phyloP scores from a whole-genome alignment of 2,797 vertebrate species.

The Emydoidea blandingii region DNA sequence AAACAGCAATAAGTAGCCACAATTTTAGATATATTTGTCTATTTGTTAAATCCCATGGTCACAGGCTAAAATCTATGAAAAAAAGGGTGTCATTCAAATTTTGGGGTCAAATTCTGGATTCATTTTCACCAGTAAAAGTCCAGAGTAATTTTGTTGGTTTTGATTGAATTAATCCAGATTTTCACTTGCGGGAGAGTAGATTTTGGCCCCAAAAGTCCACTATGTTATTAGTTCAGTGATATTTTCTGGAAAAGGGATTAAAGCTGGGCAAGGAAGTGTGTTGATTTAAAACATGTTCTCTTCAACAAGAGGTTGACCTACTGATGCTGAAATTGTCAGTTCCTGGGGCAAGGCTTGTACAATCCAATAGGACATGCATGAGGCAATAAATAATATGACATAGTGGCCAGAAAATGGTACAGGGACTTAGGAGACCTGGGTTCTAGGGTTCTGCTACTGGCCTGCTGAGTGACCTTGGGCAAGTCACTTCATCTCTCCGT shows the following conservation, averaged over 20 bases:
- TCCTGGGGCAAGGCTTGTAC: neutral
- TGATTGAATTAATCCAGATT: neutral
- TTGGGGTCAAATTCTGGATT: neutral
- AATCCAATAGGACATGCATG: neutral
- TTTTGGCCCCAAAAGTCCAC: fast-evolving
- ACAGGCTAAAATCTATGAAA: neutral
- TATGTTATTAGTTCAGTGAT: neutral
- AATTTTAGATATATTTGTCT: neutral
- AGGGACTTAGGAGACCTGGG: neutral
- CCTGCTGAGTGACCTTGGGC: neutral
- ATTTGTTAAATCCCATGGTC: neutral
- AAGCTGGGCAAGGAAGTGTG: neutral
- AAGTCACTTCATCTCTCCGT: neutral
- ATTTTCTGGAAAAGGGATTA: neutral
- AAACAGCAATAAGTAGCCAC: neutral
- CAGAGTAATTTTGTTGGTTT: neutral
- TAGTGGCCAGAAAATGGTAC: neutral
- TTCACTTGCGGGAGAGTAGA: neutral
- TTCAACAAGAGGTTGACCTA: neutral
- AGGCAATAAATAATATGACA: neutral
- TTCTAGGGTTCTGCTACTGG: neutral
- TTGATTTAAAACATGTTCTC: neutral
- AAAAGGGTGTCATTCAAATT: neutral
- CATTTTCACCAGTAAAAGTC: neutral
- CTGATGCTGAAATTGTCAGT: neutral